Percentiles rank a stretch among this genome's conserved stretches.
phyloP scores from a whole-genome alignment of 2,888 invertebrate genomes.

The Ormyrus pomaceus region DNA sequence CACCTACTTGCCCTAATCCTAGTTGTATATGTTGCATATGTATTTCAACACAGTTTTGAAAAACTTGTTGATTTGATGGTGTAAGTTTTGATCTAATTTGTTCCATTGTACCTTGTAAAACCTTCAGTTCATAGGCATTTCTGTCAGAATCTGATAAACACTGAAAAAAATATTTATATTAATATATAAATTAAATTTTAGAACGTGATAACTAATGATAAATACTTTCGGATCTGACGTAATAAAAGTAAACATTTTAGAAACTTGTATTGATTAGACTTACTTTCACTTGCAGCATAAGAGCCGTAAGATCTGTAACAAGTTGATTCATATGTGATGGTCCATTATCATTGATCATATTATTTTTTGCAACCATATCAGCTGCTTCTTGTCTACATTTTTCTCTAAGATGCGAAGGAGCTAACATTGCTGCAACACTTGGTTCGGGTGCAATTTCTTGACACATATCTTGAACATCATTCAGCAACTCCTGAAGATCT shows the following conservation, averaged over 20 bases:
- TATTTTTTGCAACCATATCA: constrained; percentile 86
- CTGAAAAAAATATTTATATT: constrained; percentile 66
- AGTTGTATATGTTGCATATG: constrained; percentile 93
- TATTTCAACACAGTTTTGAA: constrained; percentile 93
- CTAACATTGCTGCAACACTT: constrained; percentile 89
- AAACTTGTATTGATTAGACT: constrained; percentile 19
- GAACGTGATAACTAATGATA: not conserved
- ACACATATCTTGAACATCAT: constrained; percentile 89
- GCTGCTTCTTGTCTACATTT: constrained; percentile 91
- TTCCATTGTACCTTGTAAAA: constrained; percentile 93
- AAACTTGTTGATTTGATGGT: constrained; percentile 85
- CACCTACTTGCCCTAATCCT: constrained; percentile 78
- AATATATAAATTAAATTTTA: too few species aligned
- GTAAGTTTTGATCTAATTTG: constrained; percentile 89
- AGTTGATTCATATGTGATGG: constrained; percentile 84
- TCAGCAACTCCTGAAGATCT: constrained; percentile 90
- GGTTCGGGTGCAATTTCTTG: constrained; percentile 93
- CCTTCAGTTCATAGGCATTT: constrained; percentile 93
- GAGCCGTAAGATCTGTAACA: constrained; percentile 91
- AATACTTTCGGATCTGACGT: constrained; percentile 5
- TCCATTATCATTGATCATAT: constrained; percentile 78
- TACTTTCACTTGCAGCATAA: constrained; percentile 91
- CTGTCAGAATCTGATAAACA: constrained; percentile 87
- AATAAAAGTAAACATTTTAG: constrained; percentile 9
- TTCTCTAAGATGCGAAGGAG: constrained; percentile 91